Conservation (phyloP, 1,140 invertebrate genomes). For the Meteorus sp. region DNA sequence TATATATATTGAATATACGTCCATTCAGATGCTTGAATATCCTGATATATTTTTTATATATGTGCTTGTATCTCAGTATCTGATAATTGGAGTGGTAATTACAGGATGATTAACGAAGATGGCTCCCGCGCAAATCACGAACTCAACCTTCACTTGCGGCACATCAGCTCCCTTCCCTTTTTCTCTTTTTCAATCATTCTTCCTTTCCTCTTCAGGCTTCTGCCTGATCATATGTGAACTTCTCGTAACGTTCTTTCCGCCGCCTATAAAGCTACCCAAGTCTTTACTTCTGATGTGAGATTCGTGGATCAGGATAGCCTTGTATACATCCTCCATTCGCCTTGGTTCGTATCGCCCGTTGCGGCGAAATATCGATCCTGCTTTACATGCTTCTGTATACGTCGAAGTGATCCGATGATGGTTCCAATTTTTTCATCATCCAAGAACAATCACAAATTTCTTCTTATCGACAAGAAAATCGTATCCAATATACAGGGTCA, state of each 20-base stretch:
- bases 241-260: too few relatives aligned
- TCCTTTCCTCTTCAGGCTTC: constrained; percentile 1
- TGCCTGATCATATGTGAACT: too few relatives aligned
- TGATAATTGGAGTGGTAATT: constrained; percentile 59
- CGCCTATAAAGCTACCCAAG: too few relatives aligned
- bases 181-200: not conserved
- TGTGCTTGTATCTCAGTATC: constrained; percentile 52
- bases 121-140: constrained; percentile 56
- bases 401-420: too few relatives aligned
- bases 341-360: not conserved
- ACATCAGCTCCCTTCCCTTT: constrained; percentile 6
- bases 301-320: not conserved
- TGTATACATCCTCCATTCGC: not conserved
- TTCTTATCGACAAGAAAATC: too few relatives aligned
- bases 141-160: constrained; percentile 6
- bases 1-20: not conserved
- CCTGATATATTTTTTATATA: not conserved
- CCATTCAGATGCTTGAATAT: not conserved
- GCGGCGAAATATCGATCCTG: not conserved
- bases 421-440: too few relatives aligned
- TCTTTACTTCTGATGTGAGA: too few relatives aligned
- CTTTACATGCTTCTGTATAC: too few relatives aligned
- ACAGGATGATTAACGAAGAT: constrained; percentile 59
- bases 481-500: too few relatives aligned
- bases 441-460: too few relatives aligned